Evolutionary conservation across 2,113 vertebrate genomes (phyloP).

Genomic region (Coreoperca whiteheadi): DNA sequence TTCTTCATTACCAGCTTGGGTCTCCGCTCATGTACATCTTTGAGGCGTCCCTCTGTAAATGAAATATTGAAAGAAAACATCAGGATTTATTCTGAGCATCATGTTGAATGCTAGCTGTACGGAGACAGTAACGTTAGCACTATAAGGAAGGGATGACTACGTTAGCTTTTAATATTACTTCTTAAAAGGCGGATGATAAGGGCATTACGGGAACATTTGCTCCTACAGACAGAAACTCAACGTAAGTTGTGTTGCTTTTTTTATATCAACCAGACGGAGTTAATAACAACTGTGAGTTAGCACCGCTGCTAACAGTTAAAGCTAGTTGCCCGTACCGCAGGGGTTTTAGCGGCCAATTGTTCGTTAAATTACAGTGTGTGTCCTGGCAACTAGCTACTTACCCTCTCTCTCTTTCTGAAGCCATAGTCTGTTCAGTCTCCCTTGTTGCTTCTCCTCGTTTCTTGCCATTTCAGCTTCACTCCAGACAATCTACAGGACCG

Average conservation of each 20-base stretch:
- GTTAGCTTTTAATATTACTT: background rate
- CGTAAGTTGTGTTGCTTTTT: fast-evolving
- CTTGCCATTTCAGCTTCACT: constrained; percentile 77
- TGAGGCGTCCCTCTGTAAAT: constrained; percentile 83
- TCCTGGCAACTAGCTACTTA: background rate
- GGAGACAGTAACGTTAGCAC: background rate
- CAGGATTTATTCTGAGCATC: background rate
- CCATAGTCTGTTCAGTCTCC: constrained; percentile 85
- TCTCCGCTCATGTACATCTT: constrained; percentile 73
- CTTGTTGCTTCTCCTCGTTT: constrained; percentile 87
- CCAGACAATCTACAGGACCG: fast-evolving
- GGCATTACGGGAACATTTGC: no score
- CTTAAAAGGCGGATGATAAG: background rate
- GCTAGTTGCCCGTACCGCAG: background rate
- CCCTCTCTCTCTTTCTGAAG: constrained; percentile 86
- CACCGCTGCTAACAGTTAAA: background rate
- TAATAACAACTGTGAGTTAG: background rate
- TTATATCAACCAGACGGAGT: background rate
- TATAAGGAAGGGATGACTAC: background rate
- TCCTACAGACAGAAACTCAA: background rate
- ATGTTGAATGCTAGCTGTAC: background rate
- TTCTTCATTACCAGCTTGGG: constrained; percentile 83
- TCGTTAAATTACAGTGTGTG: fast-evolving
- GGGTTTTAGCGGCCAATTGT: background rate
- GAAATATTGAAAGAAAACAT: background rate